Base-by-base conservation (phyloP, 2,888 invertebrate genomes). In the Mesorhabditis sp. region DNA sequence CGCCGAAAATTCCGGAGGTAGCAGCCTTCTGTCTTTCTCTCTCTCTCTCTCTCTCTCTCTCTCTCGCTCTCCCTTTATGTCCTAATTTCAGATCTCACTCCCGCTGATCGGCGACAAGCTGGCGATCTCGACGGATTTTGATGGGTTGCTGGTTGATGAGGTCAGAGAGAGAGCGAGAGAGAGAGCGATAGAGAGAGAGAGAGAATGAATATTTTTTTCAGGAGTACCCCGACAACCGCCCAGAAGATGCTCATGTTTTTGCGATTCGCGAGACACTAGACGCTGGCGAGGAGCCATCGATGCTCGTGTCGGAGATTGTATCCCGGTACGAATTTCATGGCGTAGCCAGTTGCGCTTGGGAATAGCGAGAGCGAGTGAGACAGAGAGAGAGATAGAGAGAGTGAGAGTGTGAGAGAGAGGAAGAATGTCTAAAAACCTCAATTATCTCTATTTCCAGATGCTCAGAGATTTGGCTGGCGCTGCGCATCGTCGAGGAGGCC, bases 401-500 rank as follows among this genome's bases (percentile, higher is more conserved):
- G 28, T 1, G 28, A 28, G 28, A 28, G 28, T 28, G 28, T 1
- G 28, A 28, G 28, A 28, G 28, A 28, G 1, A 28, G 28, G 28
- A 28, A 28, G 28, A 28, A 28, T 28, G 28, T 28, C 28, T 28
- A 28, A 28, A 28, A 28, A 28, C 28, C 28, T 28, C 28, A 28
- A 28, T 1, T 28, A 28, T 2, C 28, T 28, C 28, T 28, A 28
- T 28, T 63, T 76, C 61, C 44, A 78, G 77, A 43, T 58, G 69
- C 7, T 50, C 73, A 4, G 43, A 67, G 42, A 45, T 83, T 10
- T 83, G 83, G 83, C 44, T 70, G 7, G 66, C 74, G 6, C 70
- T 83, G 7, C 74, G 81, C 41, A 71, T 77, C 5, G 75, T 82
- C 13, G 83, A 83, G 69, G 82, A 82, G 58, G 77, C 81, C 44